phyloP scores from a whole-genome alignment of 2,888 invertebrate genomes.

The Polyploca ridens region DNA sequence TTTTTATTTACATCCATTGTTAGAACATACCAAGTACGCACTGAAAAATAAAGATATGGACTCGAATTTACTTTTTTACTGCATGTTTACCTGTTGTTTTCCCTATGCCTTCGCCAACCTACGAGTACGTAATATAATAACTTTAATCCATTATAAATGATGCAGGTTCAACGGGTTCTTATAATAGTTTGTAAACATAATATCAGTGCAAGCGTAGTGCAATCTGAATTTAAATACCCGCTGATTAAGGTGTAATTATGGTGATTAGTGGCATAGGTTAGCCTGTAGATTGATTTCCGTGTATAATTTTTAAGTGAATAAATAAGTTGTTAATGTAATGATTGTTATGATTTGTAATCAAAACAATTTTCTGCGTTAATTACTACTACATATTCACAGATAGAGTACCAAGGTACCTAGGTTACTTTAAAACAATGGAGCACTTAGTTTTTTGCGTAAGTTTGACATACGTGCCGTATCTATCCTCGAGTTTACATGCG shows the following conservation, averaged over 20 bases:
- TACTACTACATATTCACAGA: background rate
- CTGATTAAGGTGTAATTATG: slow-evolving; percentile 3
- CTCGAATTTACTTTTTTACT: background rate
- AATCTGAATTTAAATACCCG: background rate
- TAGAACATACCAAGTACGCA: background rate
- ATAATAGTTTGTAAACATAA: slow-evolving; percentile 1
- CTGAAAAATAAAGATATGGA: background rate
- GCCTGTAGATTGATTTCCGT: background rate
- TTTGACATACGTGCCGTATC: slow-evolving; percentile 32
- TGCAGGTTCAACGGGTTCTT: background rate
- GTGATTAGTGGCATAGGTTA: slow-evolving; percentile 1
- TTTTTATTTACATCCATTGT: background rate
- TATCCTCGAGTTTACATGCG: slow-evolving; percentile 28
- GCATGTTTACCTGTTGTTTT: background rate
- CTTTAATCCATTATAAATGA: background rate
- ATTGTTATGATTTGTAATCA: background rate
- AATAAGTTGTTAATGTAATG: background rate
- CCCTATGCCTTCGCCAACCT: background rate
- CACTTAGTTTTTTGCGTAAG: background rate
- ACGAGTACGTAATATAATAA: background rate
- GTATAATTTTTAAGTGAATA: slow-evolving; percentile 1
- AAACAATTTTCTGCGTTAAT: background rate
- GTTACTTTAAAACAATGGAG: background rate
- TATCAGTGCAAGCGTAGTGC: background rate
- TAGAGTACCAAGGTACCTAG: too few relatives aligned